Evolutionary conservation across 2,888 invertebrate species (phyloP).

Genomic region (Hecatera dysodea): DNA sequence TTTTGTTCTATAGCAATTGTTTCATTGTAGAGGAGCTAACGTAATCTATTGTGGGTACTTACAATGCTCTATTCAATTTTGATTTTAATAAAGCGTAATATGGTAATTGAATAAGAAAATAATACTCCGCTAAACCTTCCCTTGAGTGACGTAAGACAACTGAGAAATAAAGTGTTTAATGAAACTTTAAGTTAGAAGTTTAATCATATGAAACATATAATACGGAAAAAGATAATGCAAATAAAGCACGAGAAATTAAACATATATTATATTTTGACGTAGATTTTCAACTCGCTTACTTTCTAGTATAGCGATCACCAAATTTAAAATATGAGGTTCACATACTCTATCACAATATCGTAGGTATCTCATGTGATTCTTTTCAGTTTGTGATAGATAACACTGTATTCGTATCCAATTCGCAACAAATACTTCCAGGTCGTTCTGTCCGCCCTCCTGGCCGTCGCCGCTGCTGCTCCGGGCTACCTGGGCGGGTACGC

Average conservation of each 20-base stretch:
- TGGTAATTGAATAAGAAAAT: conserved; percentile 40
- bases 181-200: neutral
- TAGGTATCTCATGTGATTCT: too few species aligned
- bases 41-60: conserved; percentile 49
- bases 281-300: too few species aligned
- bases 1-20: conserved; percentile 40
- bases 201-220: neutral
- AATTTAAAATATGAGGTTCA: too few species aligned
- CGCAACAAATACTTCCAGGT: conserved; percentile 78
- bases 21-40: conserved; percentile 31
- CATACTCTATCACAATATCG: too few species aligned
- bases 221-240: neutral
- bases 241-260: too few species aligned
- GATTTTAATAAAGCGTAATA: conserved; percentile 37
- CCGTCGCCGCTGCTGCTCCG: conserved; percentile 85
- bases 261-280: too few species aligned
- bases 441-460: conserved; percentile 87
- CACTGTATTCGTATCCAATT: too few species aligned
- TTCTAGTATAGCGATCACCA: too few species aligned
- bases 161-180: conserved; percentile 3
- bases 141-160: conserved; percentile 25
- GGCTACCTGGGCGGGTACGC: conserved; percentile 83
- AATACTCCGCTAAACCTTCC: conserved; percentile 20
- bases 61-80: conserved; percentile 40
- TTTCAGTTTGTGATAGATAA: too few species aligned